These are phyloP conservation scores for Heteropelma amictum DNA, from an alignment of 2,888 invertebrate species.

Conservation along the genomic window DNA sequence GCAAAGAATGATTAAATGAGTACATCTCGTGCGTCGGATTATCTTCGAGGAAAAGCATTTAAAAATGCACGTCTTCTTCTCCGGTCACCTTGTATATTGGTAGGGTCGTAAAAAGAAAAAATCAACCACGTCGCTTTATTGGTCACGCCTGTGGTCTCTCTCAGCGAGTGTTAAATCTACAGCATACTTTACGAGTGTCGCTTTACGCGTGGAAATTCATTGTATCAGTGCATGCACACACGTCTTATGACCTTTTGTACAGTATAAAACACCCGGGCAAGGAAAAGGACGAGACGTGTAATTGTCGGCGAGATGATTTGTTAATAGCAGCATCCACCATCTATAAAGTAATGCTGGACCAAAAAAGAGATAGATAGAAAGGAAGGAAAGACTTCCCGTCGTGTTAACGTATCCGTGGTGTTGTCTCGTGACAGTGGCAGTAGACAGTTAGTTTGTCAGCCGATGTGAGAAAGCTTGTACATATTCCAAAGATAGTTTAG, in stretches of 20 bases:
- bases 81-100: neutral
- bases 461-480: no score
- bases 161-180: constrained; percentile 55
- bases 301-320: constrained; percentile 35
- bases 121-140: constrained; percentile 23
- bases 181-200: constrained; percentile 54
- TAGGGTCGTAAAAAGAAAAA: constrained; percentile 53
- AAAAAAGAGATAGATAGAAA: neutral
- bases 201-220: constrained; percentile 23
- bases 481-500: no score
- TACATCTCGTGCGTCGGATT: no score
- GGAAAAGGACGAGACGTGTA: constrained; percentile 39
- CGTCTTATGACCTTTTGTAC: neutral
- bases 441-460: no score
- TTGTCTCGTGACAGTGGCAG: no score
- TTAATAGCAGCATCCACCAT: constrained; percentile 16
- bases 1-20: no score
- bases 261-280: neutral
- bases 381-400: neutral
- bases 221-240: neutral
- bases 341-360: neutral
- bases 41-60: no score
- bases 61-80: neutral
- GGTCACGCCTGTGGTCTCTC: constrained; percentile 46
- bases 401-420: neutral